Conservation (phyloP, 64 coral and sea anemone genomes). For the Orbicella faveolata region DNA sequence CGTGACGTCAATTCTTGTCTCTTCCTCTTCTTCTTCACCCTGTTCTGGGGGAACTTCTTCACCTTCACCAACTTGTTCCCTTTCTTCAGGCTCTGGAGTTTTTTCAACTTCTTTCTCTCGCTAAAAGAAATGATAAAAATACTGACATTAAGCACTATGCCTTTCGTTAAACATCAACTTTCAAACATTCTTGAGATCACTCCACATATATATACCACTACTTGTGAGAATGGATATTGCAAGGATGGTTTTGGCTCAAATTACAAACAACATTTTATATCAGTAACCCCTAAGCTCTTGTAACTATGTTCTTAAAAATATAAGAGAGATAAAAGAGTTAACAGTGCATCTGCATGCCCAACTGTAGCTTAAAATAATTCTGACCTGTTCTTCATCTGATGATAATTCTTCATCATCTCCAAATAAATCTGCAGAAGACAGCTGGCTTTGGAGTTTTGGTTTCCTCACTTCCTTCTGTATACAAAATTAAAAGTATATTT, state of each 20-base stretch:
- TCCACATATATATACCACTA: too few species aligned
- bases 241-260: too few species aligned
- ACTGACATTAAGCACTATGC: too few species aligned
- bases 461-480: constrained; percentile 37
- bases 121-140: neutral
- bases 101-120: constrained; percentile 34
- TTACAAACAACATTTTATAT: neutral
- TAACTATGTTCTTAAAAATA: neutral
- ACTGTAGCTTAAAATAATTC: neutral
- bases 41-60: constrained; percentile 54
- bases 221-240: too few species aligned
- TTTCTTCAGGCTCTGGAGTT: constrained; percentile 35
- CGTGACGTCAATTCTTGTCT: constrained; percentile 92
- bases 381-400: constrained; percentile 83
- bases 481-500: neutral
- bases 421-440: constrained; percentile 83
- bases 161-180: too few species aligned
- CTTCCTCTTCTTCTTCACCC: constrained; percentile 87
- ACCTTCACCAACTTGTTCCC: constrained; percentile 5
- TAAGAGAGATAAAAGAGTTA: neutral
- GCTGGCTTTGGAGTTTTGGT: constrained; percentile 13
- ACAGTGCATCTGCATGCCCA: neutral
- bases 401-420: constrained; percentile 92
- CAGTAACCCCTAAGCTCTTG: neutral
- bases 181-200: too few species aligned